Evolutionary conservation across 2,888 invertebrate genomes (phyloP).

Genomic region (Eueremaeus valkanovi): DNA sequence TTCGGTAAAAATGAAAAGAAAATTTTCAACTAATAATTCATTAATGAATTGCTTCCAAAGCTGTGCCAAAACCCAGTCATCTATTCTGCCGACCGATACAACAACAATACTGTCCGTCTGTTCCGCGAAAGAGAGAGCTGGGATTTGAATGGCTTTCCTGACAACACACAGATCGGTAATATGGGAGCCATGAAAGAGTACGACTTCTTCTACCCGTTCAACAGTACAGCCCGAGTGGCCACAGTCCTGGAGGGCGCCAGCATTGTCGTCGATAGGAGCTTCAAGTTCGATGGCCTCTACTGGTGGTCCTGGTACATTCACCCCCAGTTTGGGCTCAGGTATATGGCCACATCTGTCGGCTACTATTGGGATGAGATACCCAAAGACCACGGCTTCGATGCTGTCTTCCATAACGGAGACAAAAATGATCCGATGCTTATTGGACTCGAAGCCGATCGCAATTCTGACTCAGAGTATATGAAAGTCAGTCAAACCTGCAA

Average conservation of each 20-base stretch:
- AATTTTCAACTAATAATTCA: too few relatives aligned
- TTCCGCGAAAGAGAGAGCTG: neutral
- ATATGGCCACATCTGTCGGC: neutral
- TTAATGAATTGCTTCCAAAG: neutral
- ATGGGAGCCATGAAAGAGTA: neutral
- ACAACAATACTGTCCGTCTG: neutral
- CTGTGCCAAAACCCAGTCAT: neutral
- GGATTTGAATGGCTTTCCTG: conserved; percentile 7
- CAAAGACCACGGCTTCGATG: neutral
- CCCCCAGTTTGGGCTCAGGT: neutral
- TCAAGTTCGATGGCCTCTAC: neutral
- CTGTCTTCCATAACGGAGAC: conserved; percentile 13
- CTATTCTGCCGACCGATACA: neutral
- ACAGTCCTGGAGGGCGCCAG: neutral
- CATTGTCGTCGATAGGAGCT: neutral
- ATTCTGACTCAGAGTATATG: neutral
- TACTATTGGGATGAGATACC: conserved; percentile 1
- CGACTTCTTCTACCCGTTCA: neutral
- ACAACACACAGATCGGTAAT: neutral
- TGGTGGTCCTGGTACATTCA: neutral
- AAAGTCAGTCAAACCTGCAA: neutral
- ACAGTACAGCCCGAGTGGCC: neutral
- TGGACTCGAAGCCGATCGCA: neutral
- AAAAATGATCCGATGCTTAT: conserved; percentile 3
- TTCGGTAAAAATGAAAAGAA: too few relatives aligned